Evolutionary conservation across 2,797 vertebrate genomes (phyloP), one percentile per base, ranked within the genome.

Genomic region (Hemitrygon akajei): DNA sequence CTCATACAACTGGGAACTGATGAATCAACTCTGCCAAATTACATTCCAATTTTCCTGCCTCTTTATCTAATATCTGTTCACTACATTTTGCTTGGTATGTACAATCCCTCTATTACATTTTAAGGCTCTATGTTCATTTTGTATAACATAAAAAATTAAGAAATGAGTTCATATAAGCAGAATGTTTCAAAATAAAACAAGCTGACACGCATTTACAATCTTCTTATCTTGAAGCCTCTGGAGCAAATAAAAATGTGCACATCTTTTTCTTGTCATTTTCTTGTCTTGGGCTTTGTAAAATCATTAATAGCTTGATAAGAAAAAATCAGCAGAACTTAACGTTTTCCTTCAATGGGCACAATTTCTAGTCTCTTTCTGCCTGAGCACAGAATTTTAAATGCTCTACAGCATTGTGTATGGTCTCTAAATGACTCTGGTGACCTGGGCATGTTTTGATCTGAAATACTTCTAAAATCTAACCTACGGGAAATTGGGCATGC

Each of bases 391-490:
- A 69, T 37, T 66, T 69, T 89, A 89, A 66, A 89, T 89, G 60
- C 18, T 89, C n/a, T 63, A 66, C 60, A 89, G 63, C n/a, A 66
- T n/a, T 34, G 30, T 89, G n/a, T 20, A 34, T 37, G n/a, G 63
- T 69, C 27, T 20, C 18, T 14, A 69, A 37, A 63, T 69, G 63
- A 69, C 20, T 89, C 86, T 69, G 18, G 86, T 89, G 86, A 89
- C n/a, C 69, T 89, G n/a, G 0, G 27, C n/a, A 69, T 69, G 86
- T 69, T 89, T 89, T 89, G 60, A 69, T 37, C 16, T 69, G 63
- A 69, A 89, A 66, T 69, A 69, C 69, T 69, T 89, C n/a, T 22
- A n/a, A 89, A 86, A n/a, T 86, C 56, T 86, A 27, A 86, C 82
- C 82, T 3, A 60, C 30, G 27, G 82, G 27, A 86, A 63, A 86